phyloP scores from a whole-genome alignment of 64 coral and sea anemone genomes.

The Pocillopora damicornis region DNA sequence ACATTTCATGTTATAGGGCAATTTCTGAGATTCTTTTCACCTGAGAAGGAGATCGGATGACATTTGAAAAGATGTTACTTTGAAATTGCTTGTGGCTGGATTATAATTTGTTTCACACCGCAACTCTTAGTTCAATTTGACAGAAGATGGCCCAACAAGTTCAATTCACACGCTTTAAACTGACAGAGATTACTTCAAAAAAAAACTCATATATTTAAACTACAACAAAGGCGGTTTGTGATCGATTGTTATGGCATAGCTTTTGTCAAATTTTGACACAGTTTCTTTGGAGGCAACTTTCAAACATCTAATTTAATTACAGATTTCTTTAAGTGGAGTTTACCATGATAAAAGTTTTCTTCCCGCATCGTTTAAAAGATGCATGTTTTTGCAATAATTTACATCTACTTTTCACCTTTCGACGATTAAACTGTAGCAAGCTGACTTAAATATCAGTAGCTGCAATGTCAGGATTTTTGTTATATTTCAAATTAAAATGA shows the following conservation, averaged over 20 bases:
- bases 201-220: neutral
- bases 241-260: neutral
- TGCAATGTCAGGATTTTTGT: neutral
- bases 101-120: constrained; percentile 30
- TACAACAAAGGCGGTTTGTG: neutral
- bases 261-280: neutral
- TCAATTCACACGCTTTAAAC: neutral
- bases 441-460: too few relatives aligned
- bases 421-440: neutral
- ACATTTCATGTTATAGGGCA: too few relatives aligned
- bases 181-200: neutral
- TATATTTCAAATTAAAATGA: neutral
- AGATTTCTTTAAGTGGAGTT: neutral
- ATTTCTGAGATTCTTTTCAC: too few relatives aligned
- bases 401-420: neutral
- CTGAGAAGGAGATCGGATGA: neutral
- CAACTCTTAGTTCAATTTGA: constrained; percentile 13
- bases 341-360: neutral
- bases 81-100: neutral
- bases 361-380: neutral
- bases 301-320: neutral
- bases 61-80: neutral
- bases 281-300: neutral
- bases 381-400: neutral
- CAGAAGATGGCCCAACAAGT: neutral